These are phyloP conservation scores for Trimorus sp. DNA, from an alignment of 2,888 invertebrate species.

Conservation along the genomic window DNA sequence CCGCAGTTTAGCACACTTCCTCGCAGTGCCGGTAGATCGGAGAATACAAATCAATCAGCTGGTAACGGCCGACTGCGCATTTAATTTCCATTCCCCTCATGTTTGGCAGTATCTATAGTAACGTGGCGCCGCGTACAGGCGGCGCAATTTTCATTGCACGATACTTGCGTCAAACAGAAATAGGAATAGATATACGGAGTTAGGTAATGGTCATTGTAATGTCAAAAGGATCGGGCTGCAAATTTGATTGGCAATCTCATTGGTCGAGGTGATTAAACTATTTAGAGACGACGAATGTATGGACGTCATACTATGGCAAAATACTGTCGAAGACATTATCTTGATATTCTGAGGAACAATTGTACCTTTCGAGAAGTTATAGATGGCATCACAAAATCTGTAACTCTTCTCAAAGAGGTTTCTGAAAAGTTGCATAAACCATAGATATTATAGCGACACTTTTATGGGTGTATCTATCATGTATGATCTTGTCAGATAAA, in stretches of 20 bases:
- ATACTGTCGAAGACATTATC: no score
- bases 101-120: slow-evolving; percentile 67
- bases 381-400: no score
- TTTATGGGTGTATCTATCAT: no score
- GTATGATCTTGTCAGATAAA: no score
- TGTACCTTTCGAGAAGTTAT: not conserved
- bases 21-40: slow-evolving; percentile 75
- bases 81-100: slow-evolving; percentile 79
- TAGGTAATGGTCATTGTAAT: slow-evolving; percentile 59
- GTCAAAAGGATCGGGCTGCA: slow-evolving; percentile 49
- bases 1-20: slow-evolving; percentile 79
- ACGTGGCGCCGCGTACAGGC: slow-evolving; percentile 59
- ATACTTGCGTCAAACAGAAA: slow-evolving; percentile 61
- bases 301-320: not conserved
- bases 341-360: no score
- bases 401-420: no score
- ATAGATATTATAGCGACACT: no score
- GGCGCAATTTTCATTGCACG: slow-evolving; percentile 58
- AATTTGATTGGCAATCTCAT: slow-evolving; percentile 42
- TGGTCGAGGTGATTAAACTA: slow-evolving; percentile 32
- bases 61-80: slow-evolving; percentile 80
- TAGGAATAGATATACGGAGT: slow-evolving; percentile 47
- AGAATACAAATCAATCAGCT: slow-evolving; percentile 81
- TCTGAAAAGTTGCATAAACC: no score
- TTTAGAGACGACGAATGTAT: slow-evolving; percentile 10